phyloP scores from a whole-genome alignment of 2,888 invertebrate genomes.

The Halictus ligatus region DNA sequence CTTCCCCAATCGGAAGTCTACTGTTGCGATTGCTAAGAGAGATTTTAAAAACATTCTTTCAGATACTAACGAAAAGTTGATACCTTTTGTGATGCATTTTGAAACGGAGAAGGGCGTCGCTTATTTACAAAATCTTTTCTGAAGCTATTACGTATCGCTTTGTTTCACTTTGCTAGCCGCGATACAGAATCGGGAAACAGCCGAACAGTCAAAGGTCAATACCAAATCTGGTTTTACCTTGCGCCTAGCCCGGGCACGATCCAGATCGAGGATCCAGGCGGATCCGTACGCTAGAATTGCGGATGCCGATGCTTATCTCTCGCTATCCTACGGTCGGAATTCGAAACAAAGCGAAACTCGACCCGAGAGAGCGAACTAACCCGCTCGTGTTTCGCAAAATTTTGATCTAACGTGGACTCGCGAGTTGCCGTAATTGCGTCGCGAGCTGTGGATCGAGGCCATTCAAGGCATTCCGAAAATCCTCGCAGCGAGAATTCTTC shows the following conservation, averaged over 20 bases:
- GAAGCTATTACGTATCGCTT: neutral
- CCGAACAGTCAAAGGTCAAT: neutral
- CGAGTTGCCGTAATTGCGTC: neutral
- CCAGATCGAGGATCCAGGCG: neutral
- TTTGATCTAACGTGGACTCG: neutral
- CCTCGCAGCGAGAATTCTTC: neutral
- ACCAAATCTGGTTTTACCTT: neutral
- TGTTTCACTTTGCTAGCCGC: neutral
- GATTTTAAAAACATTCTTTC: no score
- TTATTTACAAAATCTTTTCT: neutral
- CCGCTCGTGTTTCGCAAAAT: constrained; percentile 1
- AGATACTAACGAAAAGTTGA: no score
- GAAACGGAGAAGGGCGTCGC: no score
- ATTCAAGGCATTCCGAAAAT: neutral
- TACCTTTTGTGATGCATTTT: no score
- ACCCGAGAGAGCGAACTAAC: neutral
- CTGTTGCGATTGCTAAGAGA: no score
- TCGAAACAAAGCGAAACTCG: constrained; percentile 6
- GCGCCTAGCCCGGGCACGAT: neutral
- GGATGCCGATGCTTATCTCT: neutral
- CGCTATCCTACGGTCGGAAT: neutral
- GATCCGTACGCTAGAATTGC: neutral
- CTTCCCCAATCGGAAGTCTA: no score
- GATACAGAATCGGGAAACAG: neutral
- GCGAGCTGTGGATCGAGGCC: constrained; percentile 16